These are phyloP conservation scores for Flabesymbios commensalis DNA, from an alignment of 2,888 invertebrate genomes.

Conservation along the genomic window DNA sequence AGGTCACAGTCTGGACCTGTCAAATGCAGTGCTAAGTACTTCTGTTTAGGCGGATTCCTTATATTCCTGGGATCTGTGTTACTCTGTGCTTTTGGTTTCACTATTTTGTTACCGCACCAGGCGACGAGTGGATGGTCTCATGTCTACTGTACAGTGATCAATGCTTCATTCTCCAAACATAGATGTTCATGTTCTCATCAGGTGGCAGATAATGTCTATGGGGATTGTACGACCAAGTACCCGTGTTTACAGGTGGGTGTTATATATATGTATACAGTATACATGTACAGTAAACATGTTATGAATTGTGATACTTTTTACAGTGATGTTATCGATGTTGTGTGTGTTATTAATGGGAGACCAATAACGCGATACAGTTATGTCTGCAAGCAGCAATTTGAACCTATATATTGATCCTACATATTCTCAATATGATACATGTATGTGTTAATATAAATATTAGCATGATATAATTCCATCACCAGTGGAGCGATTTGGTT, in stretches of 20 bases:
- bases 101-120: conserved; percentile 30
- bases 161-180: conserved; percentile 20
- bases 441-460: no score
- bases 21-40: conserved; percentile 28
- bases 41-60: conserved; percentile 32
- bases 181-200: conserved; percentile 28
- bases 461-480: no score
- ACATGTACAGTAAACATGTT: no score
- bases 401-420: no score
- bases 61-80: conserved; percentile 32
- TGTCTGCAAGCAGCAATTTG: no score
- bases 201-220: conserved; percentile 15
- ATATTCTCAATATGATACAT: no score
- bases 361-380: no score
- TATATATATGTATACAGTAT: no score
- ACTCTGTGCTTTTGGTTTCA: conserved; percentile 33
- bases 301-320: no score
- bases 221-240: conserved; percentile 13
- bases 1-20: conserved; percentile 17
- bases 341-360: no score
- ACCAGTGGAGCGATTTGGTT: no score
- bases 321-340: no score
- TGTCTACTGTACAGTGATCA: conserved; percentile 24
- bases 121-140: conserved; percentile 25
- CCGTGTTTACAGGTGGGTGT: conserved; percentile 19